These are phyloP conservation scores for Drosophila paranaensis DNA, from an alignment of 2,888 invertebrate species.

Conservation along the genomic window DNA sequence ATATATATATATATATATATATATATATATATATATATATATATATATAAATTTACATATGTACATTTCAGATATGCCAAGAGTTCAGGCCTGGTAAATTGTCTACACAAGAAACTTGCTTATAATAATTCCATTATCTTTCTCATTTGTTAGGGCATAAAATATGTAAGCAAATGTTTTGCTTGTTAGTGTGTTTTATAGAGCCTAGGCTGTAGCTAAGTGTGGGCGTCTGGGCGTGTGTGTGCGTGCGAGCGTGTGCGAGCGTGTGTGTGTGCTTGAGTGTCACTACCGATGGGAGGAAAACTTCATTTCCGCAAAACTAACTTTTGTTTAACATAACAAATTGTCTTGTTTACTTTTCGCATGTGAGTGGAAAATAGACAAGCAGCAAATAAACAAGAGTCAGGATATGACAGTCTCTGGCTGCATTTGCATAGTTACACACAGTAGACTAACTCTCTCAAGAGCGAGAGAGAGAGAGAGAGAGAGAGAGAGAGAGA, in stretches of 20 bases:
- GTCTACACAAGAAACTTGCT: slow-evolving; percentile 39
- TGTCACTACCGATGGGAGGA: slow-evolving; percentile 68
- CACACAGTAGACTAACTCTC: not conserved
- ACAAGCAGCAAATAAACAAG: slow-evolving; percentile 12
- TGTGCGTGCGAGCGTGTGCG: slow-evolving; percentile 16
- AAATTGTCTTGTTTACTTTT: slow-evolving; percentile 79
- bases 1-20: not conserved
- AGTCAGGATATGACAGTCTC: slow-evolving; percentile 39
- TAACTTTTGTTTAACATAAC: slow-evolving; percentile 80
- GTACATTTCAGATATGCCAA: not conserved
- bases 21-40: not conserved
- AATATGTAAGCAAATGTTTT: slow-evolving; percentile 65
- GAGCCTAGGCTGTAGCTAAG: slow-evolving; percentile 9
- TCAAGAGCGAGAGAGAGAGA: not conserved
- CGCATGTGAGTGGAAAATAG: slow-evolving; percentile 58
- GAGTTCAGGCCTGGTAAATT: slow-evolving; percentile 10
- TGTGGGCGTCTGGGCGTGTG: slow-evolving; percentile 14
- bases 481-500: not conserved
- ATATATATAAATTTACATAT: not conserved
- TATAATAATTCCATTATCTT: slow-evolving; percentile 72
- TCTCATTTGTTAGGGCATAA: slow-evolving; percentile 54
- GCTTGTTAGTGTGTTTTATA: slow-evolving; percentile 46
- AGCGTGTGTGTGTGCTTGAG: slow-evolving; percentile 31
- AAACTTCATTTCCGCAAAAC: slow-evolving; percentile 80
- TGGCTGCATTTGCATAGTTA: slow-evolving; percentile 44